These are phyloP conservation scores for Tapirus terrestris DNA, from an alignment of 2,113 vertebrate species.

Conservation along the genomic window DNA sequence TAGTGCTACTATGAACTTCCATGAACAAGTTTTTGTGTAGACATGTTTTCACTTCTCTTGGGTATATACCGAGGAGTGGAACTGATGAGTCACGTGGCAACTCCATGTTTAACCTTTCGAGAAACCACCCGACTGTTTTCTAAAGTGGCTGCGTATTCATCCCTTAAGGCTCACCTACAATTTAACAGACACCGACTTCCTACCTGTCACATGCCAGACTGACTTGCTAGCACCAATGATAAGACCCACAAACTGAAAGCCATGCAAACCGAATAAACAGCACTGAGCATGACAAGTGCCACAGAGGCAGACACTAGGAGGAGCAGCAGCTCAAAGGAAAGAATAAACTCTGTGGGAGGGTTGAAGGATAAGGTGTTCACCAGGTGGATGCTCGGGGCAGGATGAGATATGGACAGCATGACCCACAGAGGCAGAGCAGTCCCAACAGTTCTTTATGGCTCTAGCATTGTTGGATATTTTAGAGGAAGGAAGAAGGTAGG, in stretches of 20 bases:
- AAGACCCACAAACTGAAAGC: not conserved
- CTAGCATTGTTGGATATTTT: accelerated
- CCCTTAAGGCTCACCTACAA: not conserved
- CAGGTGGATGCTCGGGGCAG: not conserved
- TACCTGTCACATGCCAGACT: not conserved
- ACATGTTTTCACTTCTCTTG: not conserved
- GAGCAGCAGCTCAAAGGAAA: not conserved
- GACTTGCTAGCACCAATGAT: not conserved
- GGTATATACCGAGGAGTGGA: not conserved
- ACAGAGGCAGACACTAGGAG: not conserved
- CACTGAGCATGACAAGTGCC: not conserved
- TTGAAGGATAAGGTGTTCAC: not conserved
- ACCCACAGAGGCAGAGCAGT: not conserved
- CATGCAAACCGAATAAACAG: not conserved
- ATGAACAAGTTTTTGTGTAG: not conserved
- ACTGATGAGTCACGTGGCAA: not conserved
- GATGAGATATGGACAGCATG: not conserved
- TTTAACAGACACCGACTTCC: not conserved
- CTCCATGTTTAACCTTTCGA: not conserved
- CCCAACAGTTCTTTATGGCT: not conserved
- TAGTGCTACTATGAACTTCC: not conserved
- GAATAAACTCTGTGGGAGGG: not conserved
- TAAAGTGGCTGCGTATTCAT: not conserved
- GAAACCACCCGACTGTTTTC: not conserved
- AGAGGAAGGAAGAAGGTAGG: not conserved